Base-by-base conservation (phyloP, 2,113 vertebrate genomes). In the Eonycteris spelaea region DNA sequence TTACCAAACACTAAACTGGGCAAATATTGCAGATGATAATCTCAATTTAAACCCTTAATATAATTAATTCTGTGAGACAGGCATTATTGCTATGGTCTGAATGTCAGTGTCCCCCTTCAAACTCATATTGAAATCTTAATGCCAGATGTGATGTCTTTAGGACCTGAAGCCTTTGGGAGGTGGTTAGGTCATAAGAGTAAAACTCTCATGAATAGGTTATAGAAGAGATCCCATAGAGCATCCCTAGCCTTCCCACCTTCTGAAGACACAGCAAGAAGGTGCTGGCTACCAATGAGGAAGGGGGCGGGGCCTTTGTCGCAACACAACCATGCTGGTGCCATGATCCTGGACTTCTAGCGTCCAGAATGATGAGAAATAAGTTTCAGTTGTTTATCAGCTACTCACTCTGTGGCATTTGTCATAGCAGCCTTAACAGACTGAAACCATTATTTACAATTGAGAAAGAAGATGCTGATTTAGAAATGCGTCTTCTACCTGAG, bases 241-340 rank as follows among this genome's bases (percentile, higher is more conserved):
- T 19, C 48, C 57, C 43, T 19, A 33, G 65, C 40, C 48, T 57
- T 83, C 22, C 78, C 22, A 57, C 6, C 16, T 7, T 26, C 57
- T 48, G 33, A 83, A 57, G 40, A 67, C 19, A 55, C 13, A 48
- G 19, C 5, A 16, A 67, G 57, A 57, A 82, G 26, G 6, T 14
- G 24, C 33, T 65, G 35, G 33, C 57, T 67, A 10, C 5, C 16
- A 91, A 70, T 10, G 40, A 45, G 40, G 51, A 57, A 48, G 18
- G 24, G 43, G 73, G 9, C 30, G 24, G 43, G 73, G 9, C 30
- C 12, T 70, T 61, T 4, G 16, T 7, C 4, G 1, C 33, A 43
- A 57, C 7, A 8, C 1, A 6, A 22, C 24, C 4, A 1, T 3
- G 3, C 26, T 40, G 57, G 12, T 1, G 0, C 65, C 75, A n/a